These are phyloP conservation scores for Euwallacea similis DNA, from an alignment of 1,140 invertebrate species.

Conservation along the genomic window DNA sequence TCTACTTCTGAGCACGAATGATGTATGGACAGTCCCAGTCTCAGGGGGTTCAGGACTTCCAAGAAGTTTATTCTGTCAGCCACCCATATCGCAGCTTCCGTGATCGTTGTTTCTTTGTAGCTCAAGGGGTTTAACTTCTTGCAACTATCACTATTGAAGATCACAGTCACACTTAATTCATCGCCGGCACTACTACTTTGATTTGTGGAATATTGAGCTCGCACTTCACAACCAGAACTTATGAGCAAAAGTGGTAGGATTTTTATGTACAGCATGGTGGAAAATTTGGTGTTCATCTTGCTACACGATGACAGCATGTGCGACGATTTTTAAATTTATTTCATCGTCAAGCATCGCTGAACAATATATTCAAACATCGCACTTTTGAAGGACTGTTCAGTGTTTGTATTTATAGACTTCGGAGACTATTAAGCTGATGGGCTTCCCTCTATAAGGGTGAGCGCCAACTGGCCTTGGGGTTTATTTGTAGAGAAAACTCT, in stretches of 20 bases:
- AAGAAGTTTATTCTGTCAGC: constrained; percentile 46
- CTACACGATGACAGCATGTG: constrained; percentile 13
- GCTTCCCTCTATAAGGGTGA: constrained; percentile 26
- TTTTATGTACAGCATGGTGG: constrained; percentile 20
- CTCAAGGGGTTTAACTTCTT: constrained; percentile 3
- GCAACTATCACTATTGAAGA: constrained; percentile 20
- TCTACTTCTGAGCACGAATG: constrained; percentile 43
- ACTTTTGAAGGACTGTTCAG: constrained; percentile 37
- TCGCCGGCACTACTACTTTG: constrained; percentile 1
- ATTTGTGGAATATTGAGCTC: constrained; percentile 14
- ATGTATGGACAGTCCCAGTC: constrained; percentile 43
- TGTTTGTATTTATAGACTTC: constrained; percentile 37
- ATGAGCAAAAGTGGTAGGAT: constrained; percentile 2
- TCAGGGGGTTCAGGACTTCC: constrained; percentile 35
- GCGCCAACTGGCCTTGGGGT: constrained; percentile 3
- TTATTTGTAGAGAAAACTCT: background rate
- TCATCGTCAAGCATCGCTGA: constrained; percentile 44
- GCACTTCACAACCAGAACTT: background rate
- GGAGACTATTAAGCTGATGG: constrained; percentile 28
- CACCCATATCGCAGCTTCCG: constrained; percentile 44
- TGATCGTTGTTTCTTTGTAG: constrained; percentile 3
- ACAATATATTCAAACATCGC: constrained; percentile 38
- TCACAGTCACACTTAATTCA: constrained; percentile 35
- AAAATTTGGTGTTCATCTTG: background rate
- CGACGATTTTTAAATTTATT: constrained; percentile 34